A percentile compares a stretch with the other conserved stretches of the same genome.
phyloP scores from a whole-genome alignment of 2,113 vertebrate species.

The Percopsis transmontana region DNA sequence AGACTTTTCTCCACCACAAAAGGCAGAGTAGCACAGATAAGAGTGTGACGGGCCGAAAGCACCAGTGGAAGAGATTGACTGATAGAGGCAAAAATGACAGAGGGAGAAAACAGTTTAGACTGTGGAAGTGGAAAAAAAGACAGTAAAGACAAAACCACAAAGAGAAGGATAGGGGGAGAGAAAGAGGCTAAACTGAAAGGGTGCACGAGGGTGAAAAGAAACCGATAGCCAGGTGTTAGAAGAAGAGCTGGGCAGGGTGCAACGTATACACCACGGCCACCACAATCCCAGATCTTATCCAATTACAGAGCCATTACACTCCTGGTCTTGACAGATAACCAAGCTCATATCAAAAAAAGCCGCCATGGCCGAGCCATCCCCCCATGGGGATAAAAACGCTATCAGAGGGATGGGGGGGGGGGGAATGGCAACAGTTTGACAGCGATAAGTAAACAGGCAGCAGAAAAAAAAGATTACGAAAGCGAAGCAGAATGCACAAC shows the following conservation, averaged over 20 bases:
- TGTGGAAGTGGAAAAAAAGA: background rate
- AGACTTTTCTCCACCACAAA: conserved; percentile 24
- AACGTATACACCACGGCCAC: conserved; percentile 33
- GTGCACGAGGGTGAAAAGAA: conserved; percentile 19
- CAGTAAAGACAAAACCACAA: background rate
- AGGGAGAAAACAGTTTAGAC: background rate
- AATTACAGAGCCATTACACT: conserved; percentile 75
- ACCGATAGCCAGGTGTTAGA: conserved; percentile 54
- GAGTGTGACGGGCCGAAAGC: conserved; percentile 27
- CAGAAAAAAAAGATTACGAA: conserved; percentile 56
- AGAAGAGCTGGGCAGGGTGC: conserved; percentile 37
- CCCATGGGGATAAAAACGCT: conserved; percentile 40
- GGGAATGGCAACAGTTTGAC: conserved; percentile 7
- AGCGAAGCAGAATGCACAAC: conserved; percentile 35
- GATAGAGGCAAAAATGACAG: background rate
- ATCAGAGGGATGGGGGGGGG: conserved; percentile 39
- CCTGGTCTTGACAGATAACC: conserved; percentile 67
- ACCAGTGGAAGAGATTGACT: background rate
- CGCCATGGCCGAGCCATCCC: conserved; percentile 50
- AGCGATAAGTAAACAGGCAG: conserved; percentile 58
- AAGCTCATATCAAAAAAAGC: conserved; percentile 65
- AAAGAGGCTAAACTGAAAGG: conserved; percentile 12
- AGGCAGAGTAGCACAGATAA: conserved; percentile 49
- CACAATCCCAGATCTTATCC: conserved; percentile 73
- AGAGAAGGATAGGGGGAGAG: conserved; percentile 1